phyloP scores from a whole-genome alignment of 2,797 vertebrate species.

The Sparus aurata region DNA sequence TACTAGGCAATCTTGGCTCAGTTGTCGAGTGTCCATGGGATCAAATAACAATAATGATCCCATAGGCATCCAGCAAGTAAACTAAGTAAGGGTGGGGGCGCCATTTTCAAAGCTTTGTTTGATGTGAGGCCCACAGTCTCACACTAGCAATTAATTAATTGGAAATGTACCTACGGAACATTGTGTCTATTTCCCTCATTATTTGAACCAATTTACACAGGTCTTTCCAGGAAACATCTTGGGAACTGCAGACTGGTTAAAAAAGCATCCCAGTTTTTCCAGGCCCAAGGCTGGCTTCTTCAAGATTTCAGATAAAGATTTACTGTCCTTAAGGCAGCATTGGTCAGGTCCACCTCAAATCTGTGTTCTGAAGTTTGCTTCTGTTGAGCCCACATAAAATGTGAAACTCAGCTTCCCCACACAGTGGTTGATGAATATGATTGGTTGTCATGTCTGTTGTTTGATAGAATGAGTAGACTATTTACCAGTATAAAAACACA shows the following conservation, averaged over 20 bases:
- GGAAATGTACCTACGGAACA: not conserved
- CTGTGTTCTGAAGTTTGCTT: conserved; percentile 6
- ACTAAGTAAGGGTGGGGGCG: too few species aligned
- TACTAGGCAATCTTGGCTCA: too few species aligned
- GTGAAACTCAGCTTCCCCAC: not conserved
- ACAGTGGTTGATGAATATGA: not conserved
- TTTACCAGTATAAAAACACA: not conserved
- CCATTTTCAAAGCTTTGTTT: too few species aligned
- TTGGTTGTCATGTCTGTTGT: conserved; percentile 19
- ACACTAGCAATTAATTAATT: not conserved
- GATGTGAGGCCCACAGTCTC: too few species aligned
- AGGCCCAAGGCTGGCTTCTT: not conserved
- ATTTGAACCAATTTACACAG: not conserved
- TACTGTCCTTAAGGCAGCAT: not conserved
- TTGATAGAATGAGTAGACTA: conserved; percentile 5
- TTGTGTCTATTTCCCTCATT: not conserved
- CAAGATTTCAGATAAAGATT: not conserved
- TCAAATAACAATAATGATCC: too few species aligned
- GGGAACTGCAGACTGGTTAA: not conserved
- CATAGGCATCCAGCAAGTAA: too few species aligned
- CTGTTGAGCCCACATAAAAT: not conserved
- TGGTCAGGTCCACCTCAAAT: not conserved
- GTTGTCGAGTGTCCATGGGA: too few species aligned
- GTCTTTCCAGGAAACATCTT: not conserved
- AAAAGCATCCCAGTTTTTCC: not conserved